Base-by-base conservation (phyloP, 1,140 invertebrate genomes). In the Stegodyphus mimosarum region DNA sequence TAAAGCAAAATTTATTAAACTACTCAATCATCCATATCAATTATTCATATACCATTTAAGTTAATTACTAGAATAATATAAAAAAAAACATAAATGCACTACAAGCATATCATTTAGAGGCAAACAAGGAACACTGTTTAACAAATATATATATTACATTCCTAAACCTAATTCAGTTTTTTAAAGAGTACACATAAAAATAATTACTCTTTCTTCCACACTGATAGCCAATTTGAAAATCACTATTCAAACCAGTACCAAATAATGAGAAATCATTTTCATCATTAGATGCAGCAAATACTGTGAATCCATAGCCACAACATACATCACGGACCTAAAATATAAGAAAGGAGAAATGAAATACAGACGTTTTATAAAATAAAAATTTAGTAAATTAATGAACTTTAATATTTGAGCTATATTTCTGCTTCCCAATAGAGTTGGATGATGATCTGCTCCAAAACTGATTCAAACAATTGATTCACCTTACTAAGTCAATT, bases 281-380 rank as follows among this genome's bases (percentile, higher is more conserved):
- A 11, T 93, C 91, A 10, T 92, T 92, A 67, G 94, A 92, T 0
- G 95, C 93, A n/a, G 94, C 93, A 90, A 95, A 94, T 0, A 94
- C 92, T 17, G 96, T 95, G 89, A 98, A 99, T 10, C 97, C 97
- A 92, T 97, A 98, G 1, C 97, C 97, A 91, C 94, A 95, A 1
- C 95, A 93, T 71, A 97, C 91, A 88, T 96, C 92, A 48, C 15
- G 7, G 9, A 78, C 75, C 83, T 85, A 48, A 71, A 52, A 76
- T 6, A 60, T 60, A 1, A 33, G 33, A 33, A 33, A 33, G 33
- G 3, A 33, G 33, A 3, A 1, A 33, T 33, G 33, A 33, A 33
- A 33, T 33, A 33, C 33, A 60, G 15, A 60, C 1, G 9, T 15
- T 60, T 60, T 60, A 60, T 60, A 10, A 60, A 15, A 60, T 60